A percentile compares a stretch with the other conserved stretches of the same genome.
Conservation (phyloP, 2,888 invertebrate species). For the Pammene fasciana region DNA sequence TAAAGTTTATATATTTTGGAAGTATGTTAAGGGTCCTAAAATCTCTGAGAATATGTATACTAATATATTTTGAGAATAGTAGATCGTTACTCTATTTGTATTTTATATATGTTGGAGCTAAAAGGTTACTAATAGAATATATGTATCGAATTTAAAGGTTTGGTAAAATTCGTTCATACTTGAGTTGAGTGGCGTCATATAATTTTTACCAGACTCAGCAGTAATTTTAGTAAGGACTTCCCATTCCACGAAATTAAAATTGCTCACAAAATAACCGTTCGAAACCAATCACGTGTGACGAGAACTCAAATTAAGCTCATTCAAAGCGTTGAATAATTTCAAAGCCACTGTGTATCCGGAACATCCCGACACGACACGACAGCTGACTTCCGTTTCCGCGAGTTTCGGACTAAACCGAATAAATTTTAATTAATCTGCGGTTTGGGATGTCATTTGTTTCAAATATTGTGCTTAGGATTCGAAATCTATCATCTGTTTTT, state of each 20-base stretch:
- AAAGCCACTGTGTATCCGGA: conserved; percentile 33
- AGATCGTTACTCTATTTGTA: too few species aligned
- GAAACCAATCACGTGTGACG: background rate
- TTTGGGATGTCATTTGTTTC: conserved; percentile 23
- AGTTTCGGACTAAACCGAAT: conserved; percentile 34
- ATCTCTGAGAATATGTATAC: too few species aligned
- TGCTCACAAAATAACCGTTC: conserved; percentile 1
- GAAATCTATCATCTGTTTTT: background rate
- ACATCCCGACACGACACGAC: conserved; percentile 25
- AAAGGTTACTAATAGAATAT: too few species aligned
- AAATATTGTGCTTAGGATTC: conserved; percentile 8
- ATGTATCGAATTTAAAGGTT: too few species aligned
- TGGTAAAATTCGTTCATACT: too few species aligned
- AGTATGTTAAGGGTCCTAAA: too few species aligned
- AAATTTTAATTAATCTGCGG: conserved; percentile 32
- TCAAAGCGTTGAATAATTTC: conserved; percentile 31
- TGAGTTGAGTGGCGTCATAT: too few species aligned
- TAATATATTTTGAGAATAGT: too few species aligned
- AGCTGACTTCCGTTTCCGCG: conserved; percentile 32
- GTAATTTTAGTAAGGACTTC: too few species aligned
- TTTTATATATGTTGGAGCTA: too few species aligned
- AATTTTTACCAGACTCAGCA: too few species aligned
- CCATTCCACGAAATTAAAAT: background rate
- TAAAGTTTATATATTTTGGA: too few species aligned
- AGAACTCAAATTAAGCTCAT: conserved; percentile 31